phyloP scores from a whole-genome alignment of 1,140 invertebrate genomes.

The Drosophila ercepeae region DNA sequence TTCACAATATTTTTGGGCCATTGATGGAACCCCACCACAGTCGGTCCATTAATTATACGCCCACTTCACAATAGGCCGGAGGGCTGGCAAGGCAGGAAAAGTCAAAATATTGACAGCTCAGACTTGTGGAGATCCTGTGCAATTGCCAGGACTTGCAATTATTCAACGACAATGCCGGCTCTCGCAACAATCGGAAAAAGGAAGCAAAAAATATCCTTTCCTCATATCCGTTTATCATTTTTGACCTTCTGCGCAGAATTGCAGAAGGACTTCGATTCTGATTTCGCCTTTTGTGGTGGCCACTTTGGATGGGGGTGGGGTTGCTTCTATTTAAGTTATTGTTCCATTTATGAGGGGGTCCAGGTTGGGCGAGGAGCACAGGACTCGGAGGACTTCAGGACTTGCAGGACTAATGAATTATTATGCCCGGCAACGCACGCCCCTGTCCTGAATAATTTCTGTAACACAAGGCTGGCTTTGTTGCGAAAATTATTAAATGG shows the following conservation, averaged over 20 bases:
- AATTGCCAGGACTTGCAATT: conserved; percentile 74
- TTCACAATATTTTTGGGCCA: conserved; percentile 64
- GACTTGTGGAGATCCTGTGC: conserved; percentile 55
- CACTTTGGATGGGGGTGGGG: conserved; percentile 2
- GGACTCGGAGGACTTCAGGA: not conserved
- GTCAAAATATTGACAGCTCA: conserved; percentile 83
- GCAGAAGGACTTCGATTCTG: conserved; percentile 1
- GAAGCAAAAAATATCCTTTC: conserved; percentile 70
- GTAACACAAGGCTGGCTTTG: conserved; percentile 28
- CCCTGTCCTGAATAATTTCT: conserved; percentile 19
- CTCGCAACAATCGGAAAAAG: conserved; percentile 56
- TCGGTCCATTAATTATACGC: conserved; percentile 80
- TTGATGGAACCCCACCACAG: conserved; percentile 44
- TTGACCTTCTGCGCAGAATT: conserved; percentile 75
- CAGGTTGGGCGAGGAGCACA: conserved; percentile 14
- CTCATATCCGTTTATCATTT: conserved; percentile 83
- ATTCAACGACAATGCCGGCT: conserved; percentile 64
- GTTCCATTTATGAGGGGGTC: conserved; percentile 63
- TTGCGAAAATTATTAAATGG: conserved; percentile 81
- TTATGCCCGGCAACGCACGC: conserved; percentile 58
- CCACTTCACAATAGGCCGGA: conserved; percentile 67
- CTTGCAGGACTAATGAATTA: conserved; percentile 69
- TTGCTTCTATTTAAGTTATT: conserved; percentile 74
- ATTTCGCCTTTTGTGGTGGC: conserved; percentile 49
- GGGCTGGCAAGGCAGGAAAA: conserved; percentile 68